phyloP scores from a whole-genome alignment of 2,113 vertebrate species.

The Dryoscopus gambensis region DNA sequence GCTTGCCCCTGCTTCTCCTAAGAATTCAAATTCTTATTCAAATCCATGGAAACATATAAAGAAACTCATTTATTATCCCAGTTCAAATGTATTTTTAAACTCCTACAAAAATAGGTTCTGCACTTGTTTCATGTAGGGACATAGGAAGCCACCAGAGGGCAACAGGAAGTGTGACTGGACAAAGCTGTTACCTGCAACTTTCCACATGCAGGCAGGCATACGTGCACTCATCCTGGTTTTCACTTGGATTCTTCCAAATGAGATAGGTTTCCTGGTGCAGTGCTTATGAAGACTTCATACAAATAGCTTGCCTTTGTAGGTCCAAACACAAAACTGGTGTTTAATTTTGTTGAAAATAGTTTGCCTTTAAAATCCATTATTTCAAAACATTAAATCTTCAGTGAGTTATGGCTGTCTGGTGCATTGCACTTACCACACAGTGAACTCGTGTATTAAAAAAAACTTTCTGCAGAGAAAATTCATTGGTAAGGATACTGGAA shows the following conservation, averaged over 20 bases:
- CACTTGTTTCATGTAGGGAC: not conserved
- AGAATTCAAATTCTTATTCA: not conserved
- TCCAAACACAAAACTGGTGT: not conserved
- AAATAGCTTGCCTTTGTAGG: not conserved
- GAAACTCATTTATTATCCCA: not conserved
- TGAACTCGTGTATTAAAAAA: not conserved
- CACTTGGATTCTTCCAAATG: not conserved
- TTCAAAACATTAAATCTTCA: not conserved
- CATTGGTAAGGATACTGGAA: not conserved
- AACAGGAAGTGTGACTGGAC: not conserved
- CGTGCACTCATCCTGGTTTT: not conserved
- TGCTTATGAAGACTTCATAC: not conserved
- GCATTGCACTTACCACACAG: not conserved
- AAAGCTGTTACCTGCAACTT: not conserved
- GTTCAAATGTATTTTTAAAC: not conserved
- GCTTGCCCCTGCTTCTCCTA: not conserved
- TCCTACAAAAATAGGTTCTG: not conserved
- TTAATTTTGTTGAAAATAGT: not conserved
- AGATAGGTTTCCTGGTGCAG: not conserved
- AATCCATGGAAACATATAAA: not conserved
- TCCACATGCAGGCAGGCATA: fast-evolving
- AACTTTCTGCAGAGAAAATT: not conserved
- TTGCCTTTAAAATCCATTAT: not conserved
- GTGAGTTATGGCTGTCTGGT: not conserved
- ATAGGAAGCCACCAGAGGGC: conserved; percentile 54